These are phyloP conservation scores for Myrmecobius fasciatus DNA, from an alignment of 2,113 vertebrate species.

Conservation along the genomic window DNA sequence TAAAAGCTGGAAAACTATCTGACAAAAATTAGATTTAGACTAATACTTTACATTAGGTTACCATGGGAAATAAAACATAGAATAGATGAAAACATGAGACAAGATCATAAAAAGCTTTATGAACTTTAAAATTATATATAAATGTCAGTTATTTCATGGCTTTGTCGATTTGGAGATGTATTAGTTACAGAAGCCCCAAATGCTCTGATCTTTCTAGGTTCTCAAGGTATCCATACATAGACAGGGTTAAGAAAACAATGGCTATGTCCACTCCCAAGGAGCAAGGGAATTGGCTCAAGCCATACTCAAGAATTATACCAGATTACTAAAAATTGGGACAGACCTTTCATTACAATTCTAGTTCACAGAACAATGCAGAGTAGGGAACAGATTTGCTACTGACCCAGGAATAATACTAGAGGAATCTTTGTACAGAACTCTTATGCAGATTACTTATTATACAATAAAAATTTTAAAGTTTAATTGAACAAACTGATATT, in stretches of 20 bases:
- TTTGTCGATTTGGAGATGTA: neutral
- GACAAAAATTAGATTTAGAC: neutral
- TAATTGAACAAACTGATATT: neutral
- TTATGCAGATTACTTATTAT: neutral
- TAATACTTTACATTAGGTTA: neutral
- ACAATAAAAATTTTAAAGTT: neutral
- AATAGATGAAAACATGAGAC: neutral
- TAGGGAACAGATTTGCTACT: neutral
- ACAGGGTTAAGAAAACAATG: neutral
- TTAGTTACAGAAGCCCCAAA: neutral
- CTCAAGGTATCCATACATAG: neutral
- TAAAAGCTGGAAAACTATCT: neutral
- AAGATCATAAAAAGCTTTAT: neutral
- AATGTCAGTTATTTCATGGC: neutral
- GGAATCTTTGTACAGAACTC: neutral
- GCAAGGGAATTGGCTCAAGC: neutral
- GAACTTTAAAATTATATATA: neutral
- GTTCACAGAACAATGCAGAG: neutral
- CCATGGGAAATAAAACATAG: neutral
- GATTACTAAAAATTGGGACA: neutral
- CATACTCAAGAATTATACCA: neutral
- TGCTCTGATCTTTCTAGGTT: neutral
- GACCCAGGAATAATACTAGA: neutral
- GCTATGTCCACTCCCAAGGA: neutral
- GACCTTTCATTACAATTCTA: neutral